These are phyloP conservation scores for Spodoptera picta DNA, from an alignment of 2,888 invertebrate species.

Conservation along the genomic window DNA sequence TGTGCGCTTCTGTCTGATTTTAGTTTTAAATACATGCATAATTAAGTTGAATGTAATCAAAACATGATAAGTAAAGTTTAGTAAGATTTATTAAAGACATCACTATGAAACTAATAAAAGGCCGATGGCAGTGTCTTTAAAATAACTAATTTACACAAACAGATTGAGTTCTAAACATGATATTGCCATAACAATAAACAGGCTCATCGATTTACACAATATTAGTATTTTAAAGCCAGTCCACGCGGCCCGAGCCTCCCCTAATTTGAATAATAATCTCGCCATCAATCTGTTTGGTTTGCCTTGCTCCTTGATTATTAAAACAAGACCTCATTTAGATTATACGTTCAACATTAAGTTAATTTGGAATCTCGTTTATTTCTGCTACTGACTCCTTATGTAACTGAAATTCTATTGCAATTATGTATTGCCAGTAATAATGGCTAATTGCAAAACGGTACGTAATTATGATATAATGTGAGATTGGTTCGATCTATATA, in stretches of 20 bases:
- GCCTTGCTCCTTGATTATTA: constrained; percentile 69
- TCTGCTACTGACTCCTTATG: constrained; percentile 27
- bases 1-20: too few relatives aligned
- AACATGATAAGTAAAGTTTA: too few relatives aligned
- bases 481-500: too few relatives aligned
- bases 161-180: constrained; percentile 43
- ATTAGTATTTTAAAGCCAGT: constrained; percentile 47
- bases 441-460: background rate
- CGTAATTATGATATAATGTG: constrained; percentile 4
- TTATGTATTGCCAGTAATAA: constrained; percentile 19
- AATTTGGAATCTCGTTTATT: constrained; percentile 48
- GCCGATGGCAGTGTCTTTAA: constrained; percentile 4
- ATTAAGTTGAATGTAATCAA: too few relatives aligned
- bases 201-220: constrained; percentile 51
- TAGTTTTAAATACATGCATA: too few relatives aligned
- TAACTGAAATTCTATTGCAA: constrained; percentile 12
- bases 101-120: constrained; percentile 8
- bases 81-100: constrained; percentile 3
- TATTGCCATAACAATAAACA: constrained; percentile 55
- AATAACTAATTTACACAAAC: constrained; percentile 41
- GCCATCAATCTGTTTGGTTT: constrained; percentile 70
- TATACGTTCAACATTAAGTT: constrained; percentile 56
- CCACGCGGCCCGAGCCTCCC: constrained; percentile 58
- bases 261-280: constrained; percentile 75
- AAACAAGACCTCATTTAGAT: constrained; percentile 71